Evolutionary conservation across 2,888 invertebrate genomes (phyloP).

Genomic region (Notodonta ziczac): DNA sequence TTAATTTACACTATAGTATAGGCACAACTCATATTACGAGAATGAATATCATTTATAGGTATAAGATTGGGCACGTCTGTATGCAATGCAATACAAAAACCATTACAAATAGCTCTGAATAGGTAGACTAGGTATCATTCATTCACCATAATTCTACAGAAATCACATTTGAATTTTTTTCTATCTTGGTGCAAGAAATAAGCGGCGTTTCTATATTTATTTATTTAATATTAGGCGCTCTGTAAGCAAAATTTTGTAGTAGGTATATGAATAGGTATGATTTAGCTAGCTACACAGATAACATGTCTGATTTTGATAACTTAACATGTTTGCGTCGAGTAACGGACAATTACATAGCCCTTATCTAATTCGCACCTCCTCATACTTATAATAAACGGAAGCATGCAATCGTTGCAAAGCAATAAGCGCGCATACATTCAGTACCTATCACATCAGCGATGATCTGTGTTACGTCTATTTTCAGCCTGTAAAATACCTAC

Average conservation of each 20-base stretch:
- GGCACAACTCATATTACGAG: not conserved
- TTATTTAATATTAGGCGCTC: too few relatives aligned
- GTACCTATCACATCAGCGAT: not conserved
- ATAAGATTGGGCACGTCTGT: too few relatives aligned
- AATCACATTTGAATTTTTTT: too few relatives aligned
- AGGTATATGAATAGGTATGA: not conserved
- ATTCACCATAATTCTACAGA: too few relatives aligned
- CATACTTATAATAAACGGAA: not conserved
- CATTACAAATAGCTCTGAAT: too few relatives aligned
- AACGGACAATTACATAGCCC: not conserved
- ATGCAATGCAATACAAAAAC: not conserved
- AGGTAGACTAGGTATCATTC: too few relatives aligned
- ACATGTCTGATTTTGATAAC: not conserved
- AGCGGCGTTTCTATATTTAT: too few relatives aligned
- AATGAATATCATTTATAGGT: too few relatives aligned
- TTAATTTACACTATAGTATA: too few relatives aligned
- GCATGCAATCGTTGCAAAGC: not conserved
- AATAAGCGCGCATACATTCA: too few relatives aligned
- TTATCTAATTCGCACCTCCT: not conserved
- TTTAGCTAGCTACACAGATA: not conserved
- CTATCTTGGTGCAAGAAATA: too few relatives aligned
- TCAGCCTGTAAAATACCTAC: slow-evolving; percentile 20
- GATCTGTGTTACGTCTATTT: slow-evolving; percentile 31
- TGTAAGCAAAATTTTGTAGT: too few relatives aligned
- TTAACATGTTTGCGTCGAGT: not conserved